Evolutionary conservation across 2,797 vertebrate species (phyloP).

Genomic region (Lagorchestes hirsutus): DNA sequence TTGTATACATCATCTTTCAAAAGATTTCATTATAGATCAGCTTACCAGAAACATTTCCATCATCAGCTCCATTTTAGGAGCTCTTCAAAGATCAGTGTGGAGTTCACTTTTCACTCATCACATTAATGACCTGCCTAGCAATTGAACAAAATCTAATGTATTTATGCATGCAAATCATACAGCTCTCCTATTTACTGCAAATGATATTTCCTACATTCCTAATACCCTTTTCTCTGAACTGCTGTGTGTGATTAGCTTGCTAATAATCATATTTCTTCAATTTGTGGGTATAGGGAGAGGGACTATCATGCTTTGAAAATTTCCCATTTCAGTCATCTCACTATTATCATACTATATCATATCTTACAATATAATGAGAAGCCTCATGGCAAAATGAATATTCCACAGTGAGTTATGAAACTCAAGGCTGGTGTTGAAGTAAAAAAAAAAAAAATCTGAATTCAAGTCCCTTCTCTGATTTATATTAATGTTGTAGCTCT

Average conservation of each 20-base stretch:
- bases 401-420: neutral
- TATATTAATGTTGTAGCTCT: neutral
- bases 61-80: neutral
- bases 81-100: neutral
- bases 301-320: neutral
- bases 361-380: neutral
- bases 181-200: constrained; percentile 30
- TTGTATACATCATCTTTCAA: neutral
- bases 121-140: neutral
- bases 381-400: neutral
- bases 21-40: constrained; percentile 41
- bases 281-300: neutral
- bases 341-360: neutral
- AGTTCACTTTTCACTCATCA: constrained; percentile 48
- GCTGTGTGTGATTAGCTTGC: neutral
- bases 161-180: neutral
- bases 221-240: neutral
- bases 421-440: neutral
- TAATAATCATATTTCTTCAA: neutral
- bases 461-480: neutral
- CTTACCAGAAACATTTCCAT: constrained; percentile 21
- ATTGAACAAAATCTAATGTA: neutral
- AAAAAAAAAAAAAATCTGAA: neutral
- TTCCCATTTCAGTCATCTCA: neutral
- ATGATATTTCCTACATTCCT: neutral